Evolutionary conservation across 2,888 invertebrate species (phyloP).

Genomic region (Dromius quadrimaculatus): DNA sequence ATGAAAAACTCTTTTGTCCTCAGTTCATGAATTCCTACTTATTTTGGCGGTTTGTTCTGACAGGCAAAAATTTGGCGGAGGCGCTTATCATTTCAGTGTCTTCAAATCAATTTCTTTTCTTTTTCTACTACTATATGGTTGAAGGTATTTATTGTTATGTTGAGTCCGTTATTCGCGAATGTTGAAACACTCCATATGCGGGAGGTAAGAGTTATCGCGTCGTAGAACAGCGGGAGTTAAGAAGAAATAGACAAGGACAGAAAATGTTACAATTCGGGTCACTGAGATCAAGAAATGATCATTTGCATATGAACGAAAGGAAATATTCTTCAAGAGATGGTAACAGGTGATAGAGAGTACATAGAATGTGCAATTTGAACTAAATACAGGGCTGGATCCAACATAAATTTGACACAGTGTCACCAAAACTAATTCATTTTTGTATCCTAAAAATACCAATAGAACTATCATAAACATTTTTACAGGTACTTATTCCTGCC

Average conservation of each 20-base stretch:
- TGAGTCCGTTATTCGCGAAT: slow-evolving; percentile 23
- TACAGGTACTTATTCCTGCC: background rate
- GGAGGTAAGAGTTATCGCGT: background rate
- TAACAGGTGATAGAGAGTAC: background rate
- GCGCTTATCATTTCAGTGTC: too few species aligned
- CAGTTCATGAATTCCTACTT: too few species aligned
- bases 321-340: background rate
- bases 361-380: background rate
- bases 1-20: too few species aligned
- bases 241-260: background rate
- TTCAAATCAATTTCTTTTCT: too few species aligned
- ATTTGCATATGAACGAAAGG: slow-evolving; percentile 21
- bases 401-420: too few species aligned
- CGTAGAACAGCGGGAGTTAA: background rate
- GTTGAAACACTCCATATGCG: slow-evolving; percentile 15
- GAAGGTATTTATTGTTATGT: too few species aligned
- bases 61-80: too few species aligned
- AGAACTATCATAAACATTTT: background rate
- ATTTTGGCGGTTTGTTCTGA: too few species aligned
- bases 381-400: background rate
- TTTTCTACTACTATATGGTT: too few species aligned
- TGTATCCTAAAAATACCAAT: background rate
- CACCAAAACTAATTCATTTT: too few species aligned
- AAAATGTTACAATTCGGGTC: background rate
- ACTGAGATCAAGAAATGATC: background rate